These are phyloP conservation scores for Diaphora mendica DNA, from an alignment of 2,888 invertebrate species.

Conservation along the genomic window DNA sequence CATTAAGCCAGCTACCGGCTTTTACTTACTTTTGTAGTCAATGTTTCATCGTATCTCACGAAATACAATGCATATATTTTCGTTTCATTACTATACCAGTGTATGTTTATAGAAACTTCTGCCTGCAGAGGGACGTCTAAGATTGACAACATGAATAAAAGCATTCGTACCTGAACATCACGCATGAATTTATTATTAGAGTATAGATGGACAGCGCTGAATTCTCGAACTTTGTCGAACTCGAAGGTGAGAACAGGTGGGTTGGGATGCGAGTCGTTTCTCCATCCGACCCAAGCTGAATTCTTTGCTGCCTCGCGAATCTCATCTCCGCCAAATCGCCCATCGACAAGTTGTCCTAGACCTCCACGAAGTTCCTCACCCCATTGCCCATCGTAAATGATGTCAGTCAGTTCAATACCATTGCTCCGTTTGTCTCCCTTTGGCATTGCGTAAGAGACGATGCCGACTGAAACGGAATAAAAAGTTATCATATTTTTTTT, in stretches of 20 bases:
- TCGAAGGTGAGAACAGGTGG: slow-evolving; percentile 91
- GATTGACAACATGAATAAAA: not conserved
- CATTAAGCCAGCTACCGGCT: not conserved
- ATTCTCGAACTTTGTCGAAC: slow-evolving; percentile 95
- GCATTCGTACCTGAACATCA: slow-evolving; percentile 90
- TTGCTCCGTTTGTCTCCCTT: slow-evolving; percentile 94
- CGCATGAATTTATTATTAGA: slow-evolving; percentile 95
- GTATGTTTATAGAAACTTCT: not conserved
- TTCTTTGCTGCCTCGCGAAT: slow-evolving; percentile 87
- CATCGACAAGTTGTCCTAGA: slow-evolving; percentile 94
- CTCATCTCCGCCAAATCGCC: slow-evolving; percentile 90
- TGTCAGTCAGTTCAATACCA: slow-evolving; percentile 93
- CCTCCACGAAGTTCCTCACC: slow-evolving; percentile 91
- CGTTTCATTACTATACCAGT: not conserved
- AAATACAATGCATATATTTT: not conserved
- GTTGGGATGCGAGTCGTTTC: slow-evolving; percentile 89
- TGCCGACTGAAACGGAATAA: slow-evolving; percentile 87
- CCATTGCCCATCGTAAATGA: slow-evolving; percentile 94
- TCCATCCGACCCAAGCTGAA: slow-evolving; percentile 96
- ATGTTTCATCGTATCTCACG: not conserved
- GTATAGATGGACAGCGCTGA: slow-evolving; percentile 92
- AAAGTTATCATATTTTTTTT: not conserved
- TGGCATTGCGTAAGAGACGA: slow-evolving; percentile 95
- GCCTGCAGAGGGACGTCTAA: too few species aligned
- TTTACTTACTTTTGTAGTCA: not conserved